Percentiles rank a stretch among this genome's conserved stretches.
Conservation (phyloP, 2,888 invertebrate species). For the Cerastis leucographa region DNA sequence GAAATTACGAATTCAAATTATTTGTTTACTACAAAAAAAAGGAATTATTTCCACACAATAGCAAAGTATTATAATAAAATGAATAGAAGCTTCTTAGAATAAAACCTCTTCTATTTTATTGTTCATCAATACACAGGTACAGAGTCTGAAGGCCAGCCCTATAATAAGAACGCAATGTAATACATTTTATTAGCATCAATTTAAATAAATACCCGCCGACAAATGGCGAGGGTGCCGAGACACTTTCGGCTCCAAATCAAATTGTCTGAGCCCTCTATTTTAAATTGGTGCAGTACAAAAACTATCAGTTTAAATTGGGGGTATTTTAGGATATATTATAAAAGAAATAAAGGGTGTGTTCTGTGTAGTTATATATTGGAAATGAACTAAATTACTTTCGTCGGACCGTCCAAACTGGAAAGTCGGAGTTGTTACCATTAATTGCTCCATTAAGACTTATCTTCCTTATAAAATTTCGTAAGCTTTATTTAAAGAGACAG, state of each 20-base stretch:
- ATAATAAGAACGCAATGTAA: conserved; percentile 62
- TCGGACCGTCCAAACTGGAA: too few relatives aligned
- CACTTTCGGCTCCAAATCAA: conserved; percentile 60
- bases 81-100: not conserved
- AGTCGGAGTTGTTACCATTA: too few relatives aligned
- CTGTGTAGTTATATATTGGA: not conserved
- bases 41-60: not conserved
- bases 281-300: conserved; percentile 52
- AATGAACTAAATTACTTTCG: not conserved
- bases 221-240: conserved; percentile 52
- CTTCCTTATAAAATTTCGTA: too few relatives aligned
- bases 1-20: not conserved
- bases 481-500: too few relatives aligned
- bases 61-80: not conserved
- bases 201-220: conserved; percentile 67
- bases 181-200: conserved; percentile 68
- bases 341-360: not conserved
- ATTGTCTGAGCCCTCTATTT: conserved; percentile 54
- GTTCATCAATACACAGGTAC: conserved; percentile 28
- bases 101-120: conserved; percentile 15
- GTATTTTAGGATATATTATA: conserved; percentile 23
- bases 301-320: conserved; percentile 56
- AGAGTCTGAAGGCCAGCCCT: conserved; percentile 12
- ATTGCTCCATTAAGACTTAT: too few relatives aligned
- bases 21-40: not conserved